Percentiles rank a stretch among this genome's conserved stretches.
phyloP scores from a whole-genome alignment of 2,888 invertebrate genomes.

The Anoplius nigerrimus region DNA sequence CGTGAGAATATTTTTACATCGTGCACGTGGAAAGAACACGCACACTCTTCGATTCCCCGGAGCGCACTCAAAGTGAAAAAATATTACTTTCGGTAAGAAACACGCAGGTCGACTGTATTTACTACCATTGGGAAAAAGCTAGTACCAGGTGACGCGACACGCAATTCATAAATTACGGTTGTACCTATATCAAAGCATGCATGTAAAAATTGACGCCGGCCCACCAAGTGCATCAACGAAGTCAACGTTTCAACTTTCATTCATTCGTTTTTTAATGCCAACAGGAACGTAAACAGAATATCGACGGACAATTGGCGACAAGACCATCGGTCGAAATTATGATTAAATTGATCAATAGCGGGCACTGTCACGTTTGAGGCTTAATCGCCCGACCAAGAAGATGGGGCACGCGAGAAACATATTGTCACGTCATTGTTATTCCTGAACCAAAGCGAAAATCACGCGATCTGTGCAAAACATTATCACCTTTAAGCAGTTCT shows the following conservation, averaged over 20 bases:
- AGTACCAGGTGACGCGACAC: constrained; percentile 53
- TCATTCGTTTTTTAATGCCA: neutral
- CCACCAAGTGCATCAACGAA: constrained; percentile 20
- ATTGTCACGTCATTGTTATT: constrained; percentile 55
- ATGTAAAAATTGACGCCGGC: constrained; percentile 48
- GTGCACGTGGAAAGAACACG: neutral
- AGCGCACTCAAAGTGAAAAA: constrained; percentile 25
- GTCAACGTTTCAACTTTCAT: neutral
- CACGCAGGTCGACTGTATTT: constrained; percentile 45
- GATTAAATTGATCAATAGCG: constrained; percentile 40
- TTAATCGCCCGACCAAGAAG: constrained; percentile 30
- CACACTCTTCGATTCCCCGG: no score
- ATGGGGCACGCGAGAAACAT: constrained; percentile 48
- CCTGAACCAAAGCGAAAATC: constrained; percentile 33
- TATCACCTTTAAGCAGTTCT: constrained; percentile 29
- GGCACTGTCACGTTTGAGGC: constrained; percentile 40
- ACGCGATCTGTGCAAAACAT: constrained; percentile 42
- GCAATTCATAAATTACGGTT: constrained; percentile 58
- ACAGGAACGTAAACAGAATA: no score
- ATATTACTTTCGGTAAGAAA: constrained; percentile 47
- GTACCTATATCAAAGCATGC: constrained; percentile 53
- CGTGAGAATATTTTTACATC: neutral
- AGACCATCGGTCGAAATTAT: constrained; percentile 38
- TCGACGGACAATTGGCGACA: no score
- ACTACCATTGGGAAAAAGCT: constrained; percentile 48